Percentiles rank a stretch among this genome's conserved stretches.
These are phyloP conservation scores for Anarhynchus alexandrinus DNA, from an alignment of 2,113 vertebrate genomes.

Conservation along the genomic window DNA sequence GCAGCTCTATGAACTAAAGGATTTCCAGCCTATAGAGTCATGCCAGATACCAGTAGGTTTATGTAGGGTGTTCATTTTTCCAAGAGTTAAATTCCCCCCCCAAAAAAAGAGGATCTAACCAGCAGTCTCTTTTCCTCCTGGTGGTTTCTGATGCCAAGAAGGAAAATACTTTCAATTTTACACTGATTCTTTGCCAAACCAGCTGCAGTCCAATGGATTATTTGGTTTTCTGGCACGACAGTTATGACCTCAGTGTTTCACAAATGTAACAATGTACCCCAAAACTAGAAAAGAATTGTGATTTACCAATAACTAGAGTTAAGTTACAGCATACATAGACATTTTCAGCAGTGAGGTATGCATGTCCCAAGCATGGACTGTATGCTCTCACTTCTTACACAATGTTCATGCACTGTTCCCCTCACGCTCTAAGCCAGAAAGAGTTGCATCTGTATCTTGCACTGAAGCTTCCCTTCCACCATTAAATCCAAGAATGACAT, in stretches of 20 bases:
- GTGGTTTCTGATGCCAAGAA: neutral
- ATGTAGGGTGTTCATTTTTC: neutral
- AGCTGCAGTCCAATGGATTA: neutral
- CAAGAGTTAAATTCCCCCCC: neutral
- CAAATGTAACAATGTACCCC: neutral
- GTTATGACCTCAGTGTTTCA: neutral
- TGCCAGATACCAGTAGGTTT: neutral
- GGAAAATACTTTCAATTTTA: neutral
- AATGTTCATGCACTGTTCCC: neutral
- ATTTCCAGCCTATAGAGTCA: neutral
- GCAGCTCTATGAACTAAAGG: neutral
- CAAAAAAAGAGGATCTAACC: neutral
- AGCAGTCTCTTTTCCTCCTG: neutral
- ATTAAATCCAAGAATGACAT: neutral
- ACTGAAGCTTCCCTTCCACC: neutral
- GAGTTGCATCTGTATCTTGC: neutral
- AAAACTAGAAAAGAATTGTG: neutral
- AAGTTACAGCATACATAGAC: neutral
- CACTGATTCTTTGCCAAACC: neutral
- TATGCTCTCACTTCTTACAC: neutral
- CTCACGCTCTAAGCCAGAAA: neutral
- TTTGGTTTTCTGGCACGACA: neutral
- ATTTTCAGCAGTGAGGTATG: neutral
- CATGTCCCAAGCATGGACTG: neutral
- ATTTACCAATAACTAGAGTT: neutral